These are phyloP conservation scores for Arrhopalites spinosus DNA, from an alignment of 2,888 invertebrate genomes.

Conservation along the genomic window DNA sequence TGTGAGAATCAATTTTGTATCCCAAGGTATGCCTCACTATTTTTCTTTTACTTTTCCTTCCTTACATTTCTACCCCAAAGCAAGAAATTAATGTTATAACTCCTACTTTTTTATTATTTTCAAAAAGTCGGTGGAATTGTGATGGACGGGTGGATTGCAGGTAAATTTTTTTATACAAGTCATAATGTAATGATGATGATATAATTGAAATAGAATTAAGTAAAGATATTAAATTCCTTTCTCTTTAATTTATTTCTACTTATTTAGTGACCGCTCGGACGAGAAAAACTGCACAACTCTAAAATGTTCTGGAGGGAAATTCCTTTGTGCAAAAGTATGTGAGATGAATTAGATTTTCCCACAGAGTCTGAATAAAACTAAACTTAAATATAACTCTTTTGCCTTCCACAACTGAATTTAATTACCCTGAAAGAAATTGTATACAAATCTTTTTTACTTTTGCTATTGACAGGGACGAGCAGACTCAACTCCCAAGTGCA, in stretches of 20 bases:
- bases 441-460: not conserved
- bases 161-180: no score
- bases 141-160: constrained; percentile 81
- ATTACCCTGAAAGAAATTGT: no score
- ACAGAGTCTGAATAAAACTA: not conserved
- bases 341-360: not conserved
- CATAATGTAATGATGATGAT: no score
- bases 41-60: no score
- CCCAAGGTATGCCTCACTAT: constrained; percentile 62
- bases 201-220: no score
- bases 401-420: not conserved
- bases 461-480: constrained; percentile 57
- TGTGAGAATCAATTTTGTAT: constrained; percentile 93
- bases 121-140: constrained; percentile 71
- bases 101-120: constrained; percentile 55
- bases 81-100: not conserved
- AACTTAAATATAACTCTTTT: no score
- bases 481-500: constrained; percentile 80
- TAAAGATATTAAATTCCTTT: no score
- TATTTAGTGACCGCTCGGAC: constrained; percentile 78
- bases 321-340: constrained; percentile 51
- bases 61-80: no score
- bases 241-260: not conserved
- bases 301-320: constrained; percentile 73
- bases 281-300: constrained; percentile 86